Evolutionary conservation across 2,113 vertebrate genomes (phyloP).

Genomic region (Chloropsis hardwickii): DNA sequence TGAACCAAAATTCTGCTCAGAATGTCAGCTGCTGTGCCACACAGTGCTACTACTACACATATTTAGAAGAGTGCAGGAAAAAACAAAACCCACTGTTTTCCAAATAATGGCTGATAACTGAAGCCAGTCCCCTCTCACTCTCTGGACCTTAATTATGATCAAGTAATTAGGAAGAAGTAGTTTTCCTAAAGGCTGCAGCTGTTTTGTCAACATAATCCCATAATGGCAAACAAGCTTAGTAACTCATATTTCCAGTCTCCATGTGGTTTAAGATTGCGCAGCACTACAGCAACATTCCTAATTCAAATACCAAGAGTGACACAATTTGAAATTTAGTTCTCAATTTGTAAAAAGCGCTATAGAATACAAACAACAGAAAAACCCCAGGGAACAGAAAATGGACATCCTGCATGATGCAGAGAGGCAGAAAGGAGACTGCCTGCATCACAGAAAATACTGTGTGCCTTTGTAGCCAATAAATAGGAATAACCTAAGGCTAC

Average conservation of each 20-base stretch:
- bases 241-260: not conserved
- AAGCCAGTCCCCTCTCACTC: not conserved
- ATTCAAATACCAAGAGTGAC: not conserved
- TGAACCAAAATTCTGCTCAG: not conserved
- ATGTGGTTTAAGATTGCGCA: not conserved
- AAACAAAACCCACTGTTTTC: not conserved
- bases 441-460: not conserved
- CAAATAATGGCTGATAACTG: not conserved
- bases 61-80: not conserved
- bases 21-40: not conserved
- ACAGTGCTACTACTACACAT: not conserved
- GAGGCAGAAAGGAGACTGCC: not conserved
- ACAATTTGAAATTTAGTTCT: not conserved
- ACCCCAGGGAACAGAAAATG: not conserved
- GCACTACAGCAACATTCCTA: not conserved
- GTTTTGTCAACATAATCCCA: not conserved
- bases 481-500: not conserved
- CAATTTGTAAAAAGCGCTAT: not conserved
- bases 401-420: not conserved
- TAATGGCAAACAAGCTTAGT: not conserved
- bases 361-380: not conserved
- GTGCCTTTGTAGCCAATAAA: not conserved
- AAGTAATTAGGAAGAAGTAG: not conserved
- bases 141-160: not conserved
- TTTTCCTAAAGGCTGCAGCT: not conserved